Conservation (phyloP, 1,140 invertebrate genomes). For the Atta colombica region DNA sequence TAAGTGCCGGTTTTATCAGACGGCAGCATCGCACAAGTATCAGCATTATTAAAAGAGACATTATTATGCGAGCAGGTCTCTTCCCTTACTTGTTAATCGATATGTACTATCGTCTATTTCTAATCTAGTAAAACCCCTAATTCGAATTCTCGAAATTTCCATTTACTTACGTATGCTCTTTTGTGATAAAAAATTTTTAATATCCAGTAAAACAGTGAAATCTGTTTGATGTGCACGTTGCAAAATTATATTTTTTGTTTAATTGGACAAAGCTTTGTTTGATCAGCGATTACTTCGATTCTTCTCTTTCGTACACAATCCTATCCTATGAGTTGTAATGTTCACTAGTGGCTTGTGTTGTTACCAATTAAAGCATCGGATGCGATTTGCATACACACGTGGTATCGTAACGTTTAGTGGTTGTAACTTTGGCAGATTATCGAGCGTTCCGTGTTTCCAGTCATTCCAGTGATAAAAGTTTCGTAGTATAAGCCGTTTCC, state of each 20-base stretch:
- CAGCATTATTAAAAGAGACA: background rate
- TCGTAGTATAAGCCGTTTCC: constrained; percentile 49
- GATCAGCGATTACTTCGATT: background rate
- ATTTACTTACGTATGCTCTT: background rate
- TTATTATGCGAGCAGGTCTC: background rate
- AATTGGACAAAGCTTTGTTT: constrained; percentile 7
- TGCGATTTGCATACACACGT: constrained; percentile 58
- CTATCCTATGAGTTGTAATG: background rate
- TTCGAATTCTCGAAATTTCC: background rate
- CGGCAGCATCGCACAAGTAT: background rate
- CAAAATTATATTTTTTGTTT: constrained; percentile 8
- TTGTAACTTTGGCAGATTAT: constrained; percentile 42
- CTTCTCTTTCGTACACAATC: constrained; percentile 15
- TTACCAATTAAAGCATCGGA: constrained; percentile 44
- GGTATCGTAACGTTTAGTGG: constrained; percentile 54
- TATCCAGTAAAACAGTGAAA: background rate
- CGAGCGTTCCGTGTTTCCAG: background rate
- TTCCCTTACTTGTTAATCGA: background rate
- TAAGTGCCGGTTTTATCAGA: constrained; percentile 21
- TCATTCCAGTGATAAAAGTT: constrained; percentile 43
- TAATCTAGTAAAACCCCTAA: background rate
- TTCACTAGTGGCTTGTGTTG: background rate
- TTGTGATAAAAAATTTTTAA: background rate
- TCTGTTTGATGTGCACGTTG: background rate
- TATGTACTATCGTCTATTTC: background rate